A percentile compares a stretch with the other conserved stretches of the same genome.
Evolutionary conservation across 2,113 vertebrate species (phyloP).

Genomic region (Myodes glareolus): DNA sequence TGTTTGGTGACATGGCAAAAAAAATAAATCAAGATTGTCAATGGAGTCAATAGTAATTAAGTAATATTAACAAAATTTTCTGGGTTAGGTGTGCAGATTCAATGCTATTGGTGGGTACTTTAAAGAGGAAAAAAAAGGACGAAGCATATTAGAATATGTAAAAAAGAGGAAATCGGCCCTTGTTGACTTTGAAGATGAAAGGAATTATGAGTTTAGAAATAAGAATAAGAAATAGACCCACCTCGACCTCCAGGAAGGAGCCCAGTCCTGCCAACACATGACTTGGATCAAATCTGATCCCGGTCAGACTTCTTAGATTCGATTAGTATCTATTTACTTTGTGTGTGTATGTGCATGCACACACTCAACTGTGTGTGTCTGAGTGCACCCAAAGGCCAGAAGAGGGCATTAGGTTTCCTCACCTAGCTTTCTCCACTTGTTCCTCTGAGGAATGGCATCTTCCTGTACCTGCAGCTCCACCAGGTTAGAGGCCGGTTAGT

Average conservation of each 20-base stretch:
- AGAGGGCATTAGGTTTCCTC: neutral
- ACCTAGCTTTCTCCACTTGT: neutral
- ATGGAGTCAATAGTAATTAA: neutral
- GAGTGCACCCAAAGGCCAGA: neutral
- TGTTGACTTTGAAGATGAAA: neutral
- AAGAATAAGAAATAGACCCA: neutral
- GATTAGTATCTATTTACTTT: neutral
- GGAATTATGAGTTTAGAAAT: neutral
- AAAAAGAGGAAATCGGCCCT: neutral
- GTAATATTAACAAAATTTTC: neutral
- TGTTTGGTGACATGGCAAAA: neutral
- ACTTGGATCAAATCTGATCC: neutral
- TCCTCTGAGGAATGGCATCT: neutral
- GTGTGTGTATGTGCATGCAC: neutral
- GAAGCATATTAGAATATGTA: neutral
- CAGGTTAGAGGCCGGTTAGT: neutral
- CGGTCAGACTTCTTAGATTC: neutral
- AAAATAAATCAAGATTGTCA: neutral
- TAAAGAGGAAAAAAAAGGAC: neutral
- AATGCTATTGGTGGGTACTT: neutral
- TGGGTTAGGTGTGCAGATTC: neutral
- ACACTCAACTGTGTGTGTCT: neutral
- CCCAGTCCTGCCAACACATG: neutral
- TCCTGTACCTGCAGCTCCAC: neutral
- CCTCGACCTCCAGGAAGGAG: neutral